A percentile compares a stretch with the other conserved stretches of the same genome.
phyloP scores from a whole-genome alignment of 2,113 vertebrate species.

The Rhadina sibilatrix region DNA sequence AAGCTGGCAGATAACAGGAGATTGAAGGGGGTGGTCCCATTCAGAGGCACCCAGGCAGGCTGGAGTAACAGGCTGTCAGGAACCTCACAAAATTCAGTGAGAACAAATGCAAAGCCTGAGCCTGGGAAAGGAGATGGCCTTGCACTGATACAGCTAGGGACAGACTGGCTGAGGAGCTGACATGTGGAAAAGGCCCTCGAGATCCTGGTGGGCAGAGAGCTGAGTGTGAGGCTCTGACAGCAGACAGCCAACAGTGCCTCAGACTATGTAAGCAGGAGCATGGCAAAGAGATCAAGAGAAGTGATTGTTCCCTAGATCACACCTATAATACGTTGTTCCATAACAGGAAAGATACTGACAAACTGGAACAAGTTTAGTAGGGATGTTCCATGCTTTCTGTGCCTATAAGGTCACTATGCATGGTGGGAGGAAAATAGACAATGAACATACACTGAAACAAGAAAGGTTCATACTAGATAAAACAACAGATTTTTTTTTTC shows the following conservation, averaged over 20 bases:
- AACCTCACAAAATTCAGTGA: not conserved
- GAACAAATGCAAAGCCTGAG: not conserved
- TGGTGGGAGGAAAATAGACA: not conserved
- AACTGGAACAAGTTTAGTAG: not conserved
- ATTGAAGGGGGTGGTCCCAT: not conserved
- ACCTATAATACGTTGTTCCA: accelerated
- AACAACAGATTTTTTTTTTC: not conserved
- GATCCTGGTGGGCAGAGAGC: not conserved
- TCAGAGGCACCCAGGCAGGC: not conserved
- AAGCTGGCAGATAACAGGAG: not conserved
- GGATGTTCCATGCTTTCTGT: not conserved
- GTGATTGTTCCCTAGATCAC: not conserved
- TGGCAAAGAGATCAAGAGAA: not conserved
- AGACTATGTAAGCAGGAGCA: not conserved
- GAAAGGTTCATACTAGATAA: not conserved
- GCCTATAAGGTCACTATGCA: not conserved
- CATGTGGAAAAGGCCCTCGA: not conserved
- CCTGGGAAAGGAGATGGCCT: not conserved
- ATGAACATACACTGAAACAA: not conserved
- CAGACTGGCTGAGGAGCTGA: not conserved
- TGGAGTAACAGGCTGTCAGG: not conserved
- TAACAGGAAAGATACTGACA: not conserved
- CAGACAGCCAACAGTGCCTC: not conserved
- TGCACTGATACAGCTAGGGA: not conserved
- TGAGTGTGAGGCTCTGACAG: not conserved